These are phyloP conservation scores for Mesorhabditis spiculigera DNA, from an alignment of 2,888 invertebrate species.

Conservation along the genomic window DNA sequence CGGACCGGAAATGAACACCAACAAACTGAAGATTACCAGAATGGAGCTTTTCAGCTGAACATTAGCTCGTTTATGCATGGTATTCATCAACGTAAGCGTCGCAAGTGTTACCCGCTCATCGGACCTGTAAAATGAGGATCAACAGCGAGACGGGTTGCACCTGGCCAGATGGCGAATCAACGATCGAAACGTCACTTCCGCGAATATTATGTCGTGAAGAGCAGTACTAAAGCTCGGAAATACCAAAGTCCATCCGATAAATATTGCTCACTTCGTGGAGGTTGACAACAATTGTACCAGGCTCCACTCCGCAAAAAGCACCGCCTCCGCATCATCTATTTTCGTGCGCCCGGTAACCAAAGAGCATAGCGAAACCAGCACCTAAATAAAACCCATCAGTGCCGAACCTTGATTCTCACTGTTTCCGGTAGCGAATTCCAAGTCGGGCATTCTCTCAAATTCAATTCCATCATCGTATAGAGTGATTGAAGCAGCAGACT, in stretches of 20 bases:
- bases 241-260: background rate
- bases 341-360: constrained; percentile 26
- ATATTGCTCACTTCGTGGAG: constrained; percentile 9
- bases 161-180: constrained; percentile 67
- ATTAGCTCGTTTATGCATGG: constrained; percentile 70
- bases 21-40: background rate
- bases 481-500: background rate
- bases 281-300: constrained; percentile 25
- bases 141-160: background rate
- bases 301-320: constrained; percentile 26
- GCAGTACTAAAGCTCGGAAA: constrained; percentile 8
- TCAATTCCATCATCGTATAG: background rate
- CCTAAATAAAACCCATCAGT: constrained; percentile 9
- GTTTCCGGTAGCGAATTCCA: background rate
- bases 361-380: background rate
- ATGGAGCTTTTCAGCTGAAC: constrained; percentile 72
- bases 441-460: background rate
- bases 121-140: constrained; percentile 44
- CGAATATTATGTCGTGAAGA: constrained; percentile 52
- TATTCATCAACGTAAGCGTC: constrained; percentile 88
- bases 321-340: constrained; percentile 27
- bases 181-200: constrained; percentile 81
- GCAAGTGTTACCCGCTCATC: constrained; percentile 82
- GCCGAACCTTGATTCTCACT: background rate
- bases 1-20: too few relatives aligned